Evolutionary conservation across 2,113 vertebrate genomes (phyloP).

Genomic region (Ovibos moschatus): DNA sequence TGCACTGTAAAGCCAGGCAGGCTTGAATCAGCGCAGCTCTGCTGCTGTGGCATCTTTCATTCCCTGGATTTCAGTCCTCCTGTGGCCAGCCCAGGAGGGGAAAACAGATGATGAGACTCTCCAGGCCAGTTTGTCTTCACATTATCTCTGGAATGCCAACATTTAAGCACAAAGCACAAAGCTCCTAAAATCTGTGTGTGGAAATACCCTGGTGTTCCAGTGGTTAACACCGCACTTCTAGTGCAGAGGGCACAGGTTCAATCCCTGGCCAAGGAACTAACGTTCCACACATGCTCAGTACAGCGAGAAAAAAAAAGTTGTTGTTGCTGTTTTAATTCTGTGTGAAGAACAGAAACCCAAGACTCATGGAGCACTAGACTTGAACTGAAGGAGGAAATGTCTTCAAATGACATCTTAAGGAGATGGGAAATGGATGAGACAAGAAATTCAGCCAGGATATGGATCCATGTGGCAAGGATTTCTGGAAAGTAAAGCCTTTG

Average conservation of each 20-base stretch:
- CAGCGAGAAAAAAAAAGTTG: not conserved
- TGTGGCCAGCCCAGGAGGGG: accelerated
- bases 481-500: not conserved
- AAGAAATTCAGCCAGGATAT: not conserved
- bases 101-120: not conserved
- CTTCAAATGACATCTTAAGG: not conserved
- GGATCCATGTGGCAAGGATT: not conserved
- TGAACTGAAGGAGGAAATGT: not conserved
- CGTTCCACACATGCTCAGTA: not conserved
- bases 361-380: not conserved
- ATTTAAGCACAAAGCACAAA: not conserved
- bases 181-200: not conserved
- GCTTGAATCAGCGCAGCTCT: accelerated
- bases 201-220: not conserved
- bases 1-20: accelerated
- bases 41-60: not conserved
- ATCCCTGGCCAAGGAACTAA: not conserved
- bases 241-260: not conserved
- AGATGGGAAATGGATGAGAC: not conserved
- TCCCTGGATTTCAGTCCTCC: not conserved
- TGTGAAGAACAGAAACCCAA: not conserved
- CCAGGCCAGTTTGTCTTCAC: not conserved
- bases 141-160: not conserved
- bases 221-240: not conserved
- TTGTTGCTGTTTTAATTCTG: not conserved